A percentile compares a stretch with the other conserved stretches of the same genome.
Conservation (phyloP, 1,140 invertebrate species). For the Caenorhabditis remanei region DNA sequence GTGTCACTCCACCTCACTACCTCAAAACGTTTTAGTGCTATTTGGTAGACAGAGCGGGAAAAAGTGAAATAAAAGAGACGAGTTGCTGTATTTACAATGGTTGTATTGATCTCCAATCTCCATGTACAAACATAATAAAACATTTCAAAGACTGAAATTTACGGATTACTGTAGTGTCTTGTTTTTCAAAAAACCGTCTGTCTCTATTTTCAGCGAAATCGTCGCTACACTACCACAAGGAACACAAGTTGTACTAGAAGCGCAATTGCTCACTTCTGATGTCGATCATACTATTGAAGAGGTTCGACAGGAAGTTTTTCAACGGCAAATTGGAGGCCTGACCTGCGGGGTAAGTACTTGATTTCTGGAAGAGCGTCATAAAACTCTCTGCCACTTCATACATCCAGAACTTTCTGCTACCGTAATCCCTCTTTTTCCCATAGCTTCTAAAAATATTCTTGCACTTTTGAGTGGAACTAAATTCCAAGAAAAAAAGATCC, state of each 20-base stretch:
- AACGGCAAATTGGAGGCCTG: slow-evolving; percentile 50
- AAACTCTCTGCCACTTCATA: background rate
- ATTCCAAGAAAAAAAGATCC: background rate
- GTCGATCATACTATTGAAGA: slow-evolving; percentile 77
- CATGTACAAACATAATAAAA: slow-evolving; percentile 16
- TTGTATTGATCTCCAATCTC: slow-evolving; percentile 25
- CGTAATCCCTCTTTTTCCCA: background rate
- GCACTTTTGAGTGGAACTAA: slow-evolving; percentile 11
- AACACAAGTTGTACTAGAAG: slow-evolving; percentile 77
- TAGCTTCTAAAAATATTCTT: slow-evolving; percentile 23
- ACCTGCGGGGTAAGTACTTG: slow-evolving; percentile 29
- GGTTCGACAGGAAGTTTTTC: slow-evolving; percentile 63
- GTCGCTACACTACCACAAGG: slow-evolving; percentile 73
- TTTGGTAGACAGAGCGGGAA: slow-evolving; percentile 33
- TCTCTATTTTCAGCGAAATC: slow-evolving; percentile 63
- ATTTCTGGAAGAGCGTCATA: no score
- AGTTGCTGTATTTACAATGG: slow-evolving; percentile 21
- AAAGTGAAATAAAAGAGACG: slow-evolving; percentile 22
- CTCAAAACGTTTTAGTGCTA: slow-evolving; percentile 21
- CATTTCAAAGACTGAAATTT: background rate
- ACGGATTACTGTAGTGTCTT: background rate
- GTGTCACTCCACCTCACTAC: background rate
- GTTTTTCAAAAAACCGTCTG: background rate
- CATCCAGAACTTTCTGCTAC: background rate
- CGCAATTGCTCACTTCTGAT: slow-evolving; percentile 76